Evolutionary conservation across 2,797 vertebrate genomes (phyloP), one percentile per base, ranked within the genome.

Genomic region (Rhinogobio ventralis): DNA sequence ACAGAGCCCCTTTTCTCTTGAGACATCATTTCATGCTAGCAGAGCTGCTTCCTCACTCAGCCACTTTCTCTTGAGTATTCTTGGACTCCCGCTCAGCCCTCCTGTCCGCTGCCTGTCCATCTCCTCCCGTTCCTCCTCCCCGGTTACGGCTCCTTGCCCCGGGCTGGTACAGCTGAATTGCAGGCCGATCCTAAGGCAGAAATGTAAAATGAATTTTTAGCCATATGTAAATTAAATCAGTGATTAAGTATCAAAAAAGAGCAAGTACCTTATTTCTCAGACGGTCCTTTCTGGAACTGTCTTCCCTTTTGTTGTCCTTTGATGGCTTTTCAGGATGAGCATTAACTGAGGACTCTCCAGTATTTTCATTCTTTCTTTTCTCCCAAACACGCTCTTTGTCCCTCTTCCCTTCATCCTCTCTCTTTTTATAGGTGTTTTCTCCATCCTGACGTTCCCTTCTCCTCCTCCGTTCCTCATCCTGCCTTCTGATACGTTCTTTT

Each of bases 121-220:
- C 88, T 93, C 95, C 87, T 90, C 94, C 72, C 20, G 49, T 85
- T 90, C 90, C 91, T 86, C 94, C 93, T 69, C 95, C 83, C 42
- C 95, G 93, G 87, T 93, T 96, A 88, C 98, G 96, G 93, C 93
- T 98, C 88, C 98, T 95, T 42, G 95, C 94, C 51, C 98, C 98
- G 0, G 98, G 98, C 84, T 99, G 98, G 92, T 99, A 99, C 81
- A 99, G 94, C 93, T 98, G 98, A 94, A 99, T 99, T 62, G 98
- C 97, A 33, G 98, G 98, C 4, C 98, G 98, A 93, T 99, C 98
- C 98, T 99, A 91, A 89, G 91, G 0, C 19, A 78, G 11, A 72
- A 90, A 68, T 80, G 5, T 88, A 46, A 87, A 15, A 84, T 55
- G 3, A 28, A 17, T 23, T 7, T 53, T 11, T 28, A 28, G 39